These are phyloP conservation scores for Leucoma salicis DNA, from an alignment of 2,888 invertebrate genomes.

Conservation along the genomic window DNA sequence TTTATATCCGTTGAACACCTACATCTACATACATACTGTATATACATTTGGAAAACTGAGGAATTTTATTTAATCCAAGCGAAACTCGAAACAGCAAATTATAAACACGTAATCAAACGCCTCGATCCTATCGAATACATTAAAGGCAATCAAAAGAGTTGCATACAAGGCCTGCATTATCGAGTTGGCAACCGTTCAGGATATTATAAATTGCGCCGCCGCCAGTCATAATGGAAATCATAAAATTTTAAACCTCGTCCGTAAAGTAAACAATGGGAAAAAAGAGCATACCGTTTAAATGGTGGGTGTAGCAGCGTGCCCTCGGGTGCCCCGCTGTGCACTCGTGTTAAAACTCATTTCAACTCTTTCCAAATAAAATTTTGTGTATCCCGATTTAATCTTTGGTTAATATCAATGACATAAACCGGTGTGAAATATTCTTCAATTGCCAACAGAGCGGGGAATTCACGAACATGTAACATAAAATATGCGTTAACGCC, in stretches of 20 bases:
- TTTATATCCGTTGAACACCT: slow-evolving; percentile 49
- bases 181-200: slow-evolving; percentile 73
- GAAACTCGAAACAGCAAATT: slow-evolving; percentile 8
- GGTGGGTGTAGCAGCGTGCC: slow-evolving; percentile 52
- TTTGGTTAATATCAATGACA: slow-evolving; percentile 47
- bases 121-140: slow-evolving; percentile 52
- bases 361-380: slow-evolving; percentile 45
- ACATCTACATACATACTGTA: slow-evolving; percentile 35
- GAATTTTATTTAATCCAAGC: slow-evolving; percentile 23
- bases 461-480: slow-evolving; percentile 13
- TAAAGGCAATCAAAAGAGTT: slow-evolving; percentile 56
- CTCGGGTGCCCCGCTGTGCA: slow-evolving; percentile 49
- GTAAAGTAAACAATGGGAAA: slow-evolving; percentile 79
- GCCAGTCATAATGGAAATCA: slow-evolving; percentile 69
- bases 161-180: slow-evolving; percentile 55
- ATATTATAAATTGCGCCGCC: slow-evolving; percentile 65
- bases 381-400: too few relatives aligned
- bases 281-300: slow-evolving; percentile 64
- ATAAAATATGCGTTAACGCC: slow-evolving; percentile 4
- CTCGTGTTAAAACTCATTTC: slow-evolving; percentile 42
- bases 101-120: slow-evolving; percentile 38
- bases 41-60: slow-evolving; percentile 30
- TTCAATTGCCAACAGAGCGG: slow-evolving; percentile 22
- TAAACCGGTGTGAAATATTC: slow-evolving; percentile 27
- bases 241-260: slow-evolving; percentile 71